Evolutionary conservation across 2,888 invertebrate species (phyloP).

Genomic region (Octodonta nipae): DNA sequence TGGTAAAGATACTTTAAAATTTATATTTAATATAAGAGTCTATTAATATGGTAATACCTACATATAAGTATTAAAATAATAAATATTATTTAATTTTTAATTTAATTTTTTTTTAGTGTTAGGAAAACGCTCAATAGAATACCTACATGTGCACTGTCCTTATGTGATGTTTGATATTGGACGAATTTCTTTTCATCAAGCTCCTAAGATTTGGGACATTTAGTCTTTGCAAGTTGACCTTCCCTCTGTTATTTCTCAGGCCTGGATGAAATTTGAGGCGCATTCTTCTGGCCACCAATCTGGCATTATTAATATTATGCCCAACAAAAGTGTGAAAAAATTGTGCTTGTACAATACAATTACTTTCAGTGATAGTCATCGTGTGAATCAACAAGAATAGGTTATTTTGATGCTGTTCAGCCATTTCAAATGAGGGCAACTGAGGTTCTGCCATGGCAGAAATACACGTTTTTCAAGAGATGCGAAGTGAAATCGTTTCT

Average conservation of each 20-base stretch:
- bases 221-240: constrained; percentile 21
- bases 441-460: constrained; percentile 31
- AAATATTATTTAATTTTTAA: no score
- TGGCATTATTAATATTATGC: no score
- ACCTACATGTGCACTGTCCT: constrained; percentile 33
- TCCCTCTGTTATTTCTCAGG: constrained; percentile 21
- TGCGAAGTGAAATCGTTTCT: constrained; percentile 24
- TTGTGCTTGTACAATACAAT: constrained; percentile 34
- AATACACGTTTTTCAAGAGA: constrained; percentile 20
- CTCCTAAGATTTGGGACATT: constrained; percentile 23
- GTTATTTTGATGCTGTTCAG: background rate
- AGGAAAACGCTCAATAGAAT: no score
- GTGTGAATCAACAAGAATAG: constrained; percentile 34
- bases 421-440: constrained; percentile 7
- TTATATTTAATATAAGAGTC: no score
- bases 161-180: constrained; percentile 30
- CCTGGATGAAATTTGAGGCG: constrained; percentile 25
- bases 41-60: no score
- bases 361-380: constrained; percentile 34
- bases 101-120: background rate
- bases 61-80: no score
- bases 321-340: constrained; percentile 36
- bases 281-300: constrained; percentile 26
- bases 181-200: constrained; percentile 28
- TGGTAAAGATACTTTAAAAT: no score